phyloP scores from a whole-genome alignment of 53 echinoderm and acorn worm species.

The Zoroaster sp. region DNA sequence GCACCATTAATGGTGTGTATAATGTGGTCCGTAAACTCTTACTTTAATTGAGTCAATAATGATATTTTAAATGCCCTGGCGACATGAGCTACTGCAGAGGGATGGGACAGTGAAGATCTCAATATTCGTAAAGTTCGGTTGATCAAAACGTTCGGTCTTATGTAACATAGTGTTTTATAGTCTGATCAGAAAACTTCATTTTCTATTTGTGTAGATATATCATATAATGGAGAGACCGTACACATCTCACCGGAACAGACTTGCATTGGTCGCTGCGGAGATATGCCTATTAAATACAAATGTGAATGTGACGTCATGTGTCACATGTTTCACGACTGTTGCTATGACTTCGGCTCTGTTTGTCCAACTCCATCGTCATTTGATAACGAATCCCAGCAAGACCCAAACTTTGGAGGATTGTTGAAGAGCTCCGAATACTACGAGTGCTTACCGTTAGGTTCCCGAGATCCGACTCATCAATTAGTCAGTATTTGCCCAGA shows the following conservation, averaged over 20 bases:
- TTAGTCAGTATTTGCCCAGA: background rate
- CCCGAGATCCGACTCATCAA: background rate
- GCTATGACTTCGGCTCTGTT: background rate
- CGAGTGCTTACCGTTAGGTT: background rate
- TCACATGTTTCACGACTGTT: conserved; percentile 10
- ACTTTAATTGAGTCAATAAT: no score
- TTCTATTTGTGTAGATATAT: background rate
- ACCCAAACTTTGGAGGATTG: background rate
- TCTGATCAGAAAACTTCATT: no score
- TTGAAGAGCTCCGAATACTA: background rate
- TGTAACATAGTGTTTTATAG: no score
- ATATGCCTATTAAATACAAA: background rate
- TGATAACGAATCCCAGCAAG: background rate
- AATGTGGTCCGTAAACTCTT: no score
- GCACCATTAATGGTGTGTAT: no score
- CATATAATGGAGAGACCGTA: background rate
- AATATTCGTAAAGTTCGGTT: no score
- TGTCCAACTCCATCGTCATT: background rate
- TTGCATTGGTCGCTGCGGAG: background rate
- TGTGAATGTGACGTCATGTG: conserved; percentile 8
- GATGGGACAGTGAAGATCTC: no score
- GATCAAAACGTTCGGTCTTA: no score
- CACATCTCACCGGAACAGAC: background rate
- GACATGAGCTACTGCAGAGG: no score
- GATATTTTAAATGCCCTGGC: no score